Evolutionary conservation across 1,140 invertebrate genomes (phyloP).

Genomic region (Brachionus manjavacas): DNA sequence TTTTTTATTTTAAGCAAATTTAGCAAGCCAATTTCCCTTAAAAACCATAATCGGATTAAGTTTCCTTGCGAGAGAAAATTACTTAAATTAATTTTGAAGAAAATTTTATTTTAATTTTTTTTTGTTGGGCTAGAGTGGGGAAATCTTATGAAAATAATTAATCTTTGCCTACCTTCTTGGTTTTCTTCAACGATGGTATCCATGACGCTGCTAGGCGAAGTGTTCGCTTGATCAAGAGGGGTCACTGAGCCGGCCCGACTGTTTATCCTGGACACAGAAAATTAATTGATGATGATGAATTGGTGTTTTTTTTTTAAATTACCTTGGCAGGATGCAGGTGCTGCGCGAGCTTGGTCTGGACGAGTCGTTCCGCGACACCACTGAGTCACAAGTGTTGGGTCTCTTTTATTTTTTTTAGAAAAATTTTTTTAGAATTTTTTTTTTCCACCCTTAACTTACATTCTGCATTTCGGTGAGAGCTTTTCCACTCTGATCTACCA

Average conservation of each 20-base stretch:
- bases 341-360: slow-evolving; percentile 43
- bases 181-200: slow-evolving; percentile 37
- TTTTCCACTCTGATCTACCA: slow-evolving; percentile 54
- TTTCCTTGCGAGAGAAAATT: background rate
- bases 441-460: slow-evolving; percentile 47
- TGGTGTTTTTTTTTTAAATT: no score
- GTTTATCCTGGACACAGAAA: background rate
- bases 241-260: background rate
- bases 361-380: slow-evolving; percentile 51
- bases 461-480: slow-evolving; percentile 52
- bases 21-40: background rate
- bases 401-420: slow-evolving; percentile 46
- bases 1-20: background rate
- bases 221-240: background rate
- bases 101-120: background rate
- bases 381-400: slow-evolving; percentile 55
- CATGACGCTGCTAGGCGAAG: background rate
- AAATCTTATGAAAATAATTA: background rate
- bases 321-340: slow-evolving; percentile 21
- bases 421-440: background rate
- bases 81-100: background rate
- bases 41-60: background rate
- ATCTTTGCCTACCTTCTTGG: background rate
- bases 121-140: background rate
- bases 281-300: background rate